These are phyloP conservation scores for Cheilosia soror DNA, from an alignment of 2,888 invertebrate genomes.

Conservation along the genomic window DNA sequence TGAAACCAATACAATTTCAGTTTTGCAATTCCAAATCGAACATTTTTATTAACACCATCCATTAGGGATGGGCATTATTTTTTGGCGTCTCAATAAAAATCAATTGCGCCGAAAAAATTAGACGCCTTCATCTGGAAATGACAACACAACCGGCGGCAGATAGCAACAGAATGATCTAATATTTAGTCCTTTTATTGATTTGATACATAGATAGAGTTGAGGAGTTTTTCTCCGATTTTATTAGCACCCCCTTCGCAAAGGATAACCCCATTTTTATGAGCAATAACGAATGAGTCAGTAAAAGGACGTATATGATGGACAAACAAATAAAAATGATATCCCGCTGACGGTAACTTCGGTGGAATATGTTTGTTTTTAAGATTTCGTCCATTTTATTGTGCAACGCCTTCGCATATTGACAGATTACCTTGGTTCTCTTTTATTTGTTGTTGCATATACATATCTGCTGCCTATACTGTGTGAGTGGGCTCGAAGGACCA, in stretches of 20 bases:
- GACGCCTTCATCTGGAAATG: background rate
- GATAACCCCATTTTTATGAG: conserved; percentile 17
- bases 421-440: conserved; percentile 19
- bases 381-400: conserved; percentile 58
- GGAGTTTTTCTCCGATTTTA: conserved; percentile 5
- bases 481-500: conserved; percentile 31
- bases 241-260: background rate
- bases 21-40: background rate
- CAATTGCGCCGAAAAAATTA: conserved; percentile 24
- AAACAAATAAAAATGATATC: conserved; percentile 58
- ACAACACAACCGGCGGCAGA: background rate
- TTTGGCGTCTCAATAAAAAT: conserved; percentile 30
- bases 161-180: background rate
- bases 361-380: conserved; percentile 53
- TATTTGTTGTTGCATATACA: background rate
- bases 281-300: conserved; percentile 38
- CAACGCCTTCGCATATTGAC: conserved; percentile 60
- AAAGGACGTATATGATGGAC: conserved; percentile 36
- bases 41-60: conserved; percentile 6
- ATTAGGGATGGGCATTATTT: background rate
- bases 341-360: conserved; percentile 56
- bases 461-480: background rate
- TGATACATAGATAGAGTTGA: background rate
- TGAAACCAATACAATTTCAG: background rate
- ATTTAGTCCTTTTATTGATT: conserved; percentile 18